phyloP scores from a whole-genome alignment of 2,888 invertebrate genomes.

The Ommatoiulus sabulosus region DNA sequence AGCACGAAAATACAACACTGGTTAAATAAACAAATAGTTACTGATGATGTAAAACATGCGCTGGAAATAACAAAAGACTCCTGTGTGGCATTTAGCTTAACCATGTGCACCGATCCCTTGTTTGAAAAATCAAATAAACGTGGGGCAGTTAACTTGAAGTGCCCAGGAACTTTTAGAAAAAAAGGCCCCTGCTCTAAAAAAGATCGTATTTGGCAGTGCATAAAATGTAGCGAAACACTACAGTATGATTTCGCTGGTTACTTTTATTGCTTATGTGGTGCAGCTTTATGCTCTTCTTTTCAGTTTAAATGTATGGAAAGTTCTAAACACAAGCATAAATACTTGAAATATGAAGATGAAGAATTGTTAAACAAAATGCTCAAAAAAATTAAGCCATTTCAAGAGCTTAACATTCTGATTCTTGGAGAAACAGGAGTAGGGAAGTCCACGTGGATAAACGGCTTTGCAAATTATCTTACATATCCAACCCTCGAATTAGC shows the following conservation, averaged over 20 bases:
- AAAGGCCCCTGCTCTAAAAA: neutral
- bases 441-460: constrained; percentile 58
- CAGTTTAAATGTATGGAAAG: neutral
- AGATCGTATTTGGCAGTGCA: neutral
- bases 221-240: neutral
- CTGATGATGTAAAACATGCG: neutral
- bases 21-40: neutral
- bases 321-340: neutral
- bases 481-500: constrained; percentile 47
- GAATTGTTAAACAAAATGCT: neutral
- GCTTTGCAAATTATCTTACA: constrained; percentile 55
- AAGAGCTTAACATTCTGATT: constrained; percentile 50
- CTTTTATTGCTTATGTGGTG: neutral
- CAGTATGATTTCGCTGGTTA: neutral
- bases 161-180: neutral
- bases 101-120: neutral
- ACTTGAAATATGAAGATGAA: neutral
- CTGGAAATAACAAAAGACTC: neutral
- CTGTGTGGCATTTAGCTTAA: neutral
- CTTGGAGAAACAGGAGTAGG: constrained; percentile 58
- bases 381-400: neutral
- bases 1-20: no score
- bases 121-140: neutral
- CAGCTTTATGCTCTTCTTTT: neutral
- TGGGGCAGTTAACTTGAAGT: neutral